These are phyloP conservation scores for Barnardius zonarius DNA, from an alignment of 2,113 vertebrate genomes.

Conservation along the genomic window DNA sequence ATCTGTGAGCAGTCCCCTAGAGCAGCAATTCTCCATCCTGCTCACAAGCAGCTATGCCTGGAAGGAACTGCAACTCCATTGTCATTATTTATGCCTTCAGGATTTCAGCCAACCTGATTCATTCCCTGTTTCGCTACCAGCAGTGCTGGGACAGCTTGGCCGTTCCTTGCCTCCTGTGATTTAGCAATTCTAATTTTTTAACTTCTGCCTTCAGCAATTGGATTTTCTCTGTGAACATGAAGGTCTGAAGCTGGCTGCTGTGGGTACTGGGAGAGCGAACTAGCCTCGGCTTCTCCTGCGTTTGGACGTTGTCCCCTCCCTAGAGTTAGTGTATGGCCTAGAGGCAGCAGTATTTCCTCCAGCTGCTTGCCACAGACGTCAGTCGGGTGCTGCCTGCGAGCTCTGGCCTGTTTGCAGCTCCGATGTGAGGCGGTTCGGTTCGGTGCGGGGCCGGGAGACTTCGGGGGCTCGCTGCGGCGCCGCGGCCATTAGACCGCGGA, in stretches of 20 bases:
- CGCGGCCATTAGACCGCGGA: no score
- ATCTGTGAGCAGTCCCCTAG: neutral
- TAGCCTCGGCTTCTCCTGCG: neutral
- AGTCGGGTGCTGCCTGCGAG: neutral
- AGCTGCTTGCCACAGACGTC: neutral
- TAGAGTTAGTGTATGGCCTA: neutral
- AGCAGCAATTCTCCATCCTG: neutral
- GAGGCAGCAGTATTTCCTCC: neutral
- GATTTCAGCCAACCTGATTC: neutral
- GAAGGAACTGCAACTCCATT: rapidly evolving
- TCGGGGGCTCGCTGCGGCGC: no score
- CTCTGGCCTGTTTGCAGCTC: neutral
- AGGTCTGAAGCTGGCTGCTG: neutral
- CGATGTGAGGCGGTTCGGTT: neutral
- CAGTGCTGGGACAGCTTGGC: neutral
- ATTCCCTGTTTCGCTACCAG: neutral
- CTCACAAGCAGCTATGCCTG: neutral
- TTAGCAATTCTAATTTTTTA: neutral
- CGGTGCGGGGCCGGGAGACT: no score
- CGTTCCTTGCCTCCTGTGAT: neutral
- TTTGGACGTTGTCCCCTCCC: neutral
- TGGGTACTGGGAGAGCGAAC: neutral
- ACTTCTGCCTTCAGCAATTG: neutral
- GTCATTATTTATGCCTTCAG: neutral
- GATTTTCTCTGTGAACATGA: neutral